Percentiles rank a stretch among this genome's conserved stretches.
These are phyloP conservation scores for Blastobasis adustella DNA, from an alignment of 2,888 invertebrate species.

Conservation along the genomic window DNA sequence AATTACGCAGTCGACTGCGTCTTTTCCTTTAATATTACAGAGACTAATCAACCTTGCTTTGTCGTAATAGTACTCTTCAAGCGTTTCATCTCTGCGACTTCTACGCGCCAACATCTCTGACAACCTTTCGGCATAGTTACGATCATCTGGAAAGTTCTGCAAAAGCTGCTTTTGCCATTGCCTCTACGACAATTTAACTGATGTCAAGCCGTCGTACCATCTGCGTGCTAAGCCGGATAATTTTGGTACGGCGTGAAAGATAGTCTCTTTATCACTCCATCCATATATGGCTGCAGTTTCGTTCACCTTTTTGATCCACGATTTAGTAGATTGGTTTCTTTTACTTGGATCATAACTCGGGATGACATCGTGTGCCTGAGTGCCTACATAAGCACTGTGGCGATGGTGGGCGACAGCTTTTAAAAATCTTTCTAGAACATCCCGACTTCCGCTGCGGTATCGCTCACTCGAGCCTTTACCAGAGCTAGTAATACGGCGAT, in stretches of 20 bases:
- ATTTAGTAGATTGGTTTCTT: neutral
- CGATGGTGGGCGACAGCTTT: too few relatives aligned
- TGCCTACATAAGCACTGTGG: too few relatives aligned
- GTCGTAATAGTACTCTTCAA: neutral
- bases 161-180: neutral
- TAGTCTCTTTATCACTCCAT: neutral
- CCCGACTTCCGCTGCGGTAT: too few relatives aligned
- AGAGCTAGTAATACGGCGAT: too few relatives aligned
- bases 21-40: neutral
- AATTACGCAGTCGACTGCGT: neutral
- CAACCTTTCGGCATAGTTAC: neutral
- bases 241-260: neutral
- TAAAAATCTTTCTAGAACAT: too few relatives aligned
- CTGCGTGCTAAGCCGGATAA: neutral
- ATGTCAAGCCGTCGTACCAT: neutral
- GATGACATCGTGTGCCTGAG: slow-evolving; percentile 4
- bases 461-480: too few relatives aligned
- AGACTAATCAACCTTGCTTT: neutral
- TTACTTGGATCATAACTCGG: neutral
- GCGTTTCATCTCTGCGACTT: neutral
- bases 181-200: neutral
- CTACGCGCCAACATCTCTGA: neutral
- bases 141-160: neutral
- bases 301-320: neutral
- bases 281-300: neutral